phyloP scores from a whole-genome alignment of 2,113 vertebrate genomes.

The Actinemys pallida region DNA sequence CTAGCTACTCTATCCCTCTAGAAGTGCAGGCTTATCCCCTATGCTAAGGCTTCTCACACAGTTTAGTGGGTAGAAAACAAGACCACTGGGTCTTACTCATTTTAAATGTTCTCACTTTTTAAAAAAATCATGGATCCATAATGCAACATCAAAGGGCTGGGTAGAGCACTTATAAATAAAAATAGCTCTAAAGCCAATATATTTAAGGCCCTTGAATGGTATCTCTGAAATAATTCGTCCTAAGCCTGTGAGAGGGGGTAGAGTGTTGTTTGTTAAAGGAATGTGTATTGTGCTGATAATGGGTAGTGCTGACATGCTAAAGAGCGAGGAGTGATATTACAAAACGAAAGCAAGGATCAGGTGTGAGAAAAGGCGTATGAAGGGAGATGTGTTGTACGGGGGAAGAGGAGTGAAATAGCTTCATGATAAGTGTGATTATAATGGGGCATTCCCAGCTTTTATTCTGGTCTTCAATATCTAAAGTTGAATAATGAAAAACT shows the following conservation, averaged over 20 bases:
- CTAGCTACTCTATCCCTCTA: not conserved
- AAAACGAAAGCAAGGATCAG: constrained; percentile 14
- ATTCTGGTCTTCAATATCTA: not conserved
- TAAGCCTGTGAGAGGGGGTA: constrained; percentile 15
- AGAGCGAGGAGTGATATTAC: constrained; percentile 15
- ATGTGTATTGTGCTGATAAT: not conserved
- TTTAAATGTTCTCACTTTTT: not conserved
- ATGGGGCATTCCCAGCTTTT: not conserved
- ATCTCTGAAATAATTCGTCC: constrained; percentile 45
- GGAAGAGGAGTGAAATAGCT: not conserved
- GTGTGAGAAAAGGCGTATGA: constrained; percentile 30
- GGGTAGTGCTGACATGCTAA: constrained; percentile 18
- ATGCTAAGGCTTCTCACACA: not conserved
- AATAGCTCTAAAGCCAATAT: constrained; percentile 48
- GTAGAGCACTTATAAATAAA: constrained; percentile 37
- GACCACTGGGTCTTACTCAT: constrained; percentile 36
- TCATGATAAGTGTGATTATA: not conserved
- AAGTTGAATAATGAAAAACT: not conserved
- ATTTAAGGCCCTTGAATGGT: constrained; percentile 41
- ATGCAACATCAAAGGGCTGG: constrained; percentile 52
- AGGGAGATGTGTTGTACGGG: not conserved
- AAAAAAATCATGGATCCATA: constrained; percentile 12
- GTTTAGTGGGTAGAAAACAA: not conserved
- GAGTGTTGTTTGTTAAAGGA: constrained; percentile 26
- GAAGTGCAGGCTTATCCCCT: not conserved